Base-by-base conservation (phyloP, 2,888 invertebrate species). In the Stictocephala bisonia region DNA sequence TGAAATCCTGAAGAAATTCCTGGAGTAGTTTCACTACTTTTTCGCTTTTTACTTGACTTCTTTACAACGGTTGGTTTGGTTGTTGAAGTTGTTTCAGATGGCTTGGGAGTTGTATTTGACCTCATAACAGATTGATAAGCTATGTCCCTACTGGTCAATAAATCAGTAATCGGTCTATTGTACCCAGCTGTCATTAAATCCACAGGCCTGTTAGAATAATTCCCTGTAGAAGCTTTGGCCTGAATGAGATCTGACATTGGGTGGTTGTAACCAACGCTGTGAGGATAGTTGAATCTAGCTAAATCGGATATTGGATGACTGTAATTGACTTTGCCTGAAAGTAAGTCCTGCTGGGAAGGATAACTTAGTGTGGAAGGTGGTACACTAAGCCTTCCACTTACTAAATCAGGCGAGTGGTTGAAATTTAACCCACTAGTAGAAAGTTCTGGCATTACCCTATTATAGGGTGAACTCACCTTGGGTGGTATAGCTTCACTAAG, bases 1-100 rank as follows among this genome's bases (percentile, higher is more conserved):
- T 89, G 89, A 81, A 89, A 89, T 78, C 88, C 88, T 79, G 85
- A 80, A 53, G 83, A 83, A 22, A 83, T 74, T 35, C 82, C 82
- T 7, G 74, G 56, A 24, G 74, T 64, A 68, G 75, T 72, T n/a
- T 68, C 71, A 6, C 53, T 27, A 48, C 41, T 56, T n/a, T 72
- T 68, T 20, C 74, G 73, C 58, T 77, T 77, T 51, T 76, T 77
- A 27, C 26, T 68, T 35, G 72, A 51, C 50, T 73, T 75, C 60
- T 74, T 71, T n/a, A 72, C 40, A 4, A 71, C 67, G 20, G 71
- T 11, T 35, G 72, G 74, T n/a, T 71, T 56, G 1, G 72, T 20
- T 3, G 56, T 27, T 18, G 53, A 27, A 48, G 67, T 51, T 1
- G 74, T 31, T 53, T 72, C 74, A 9, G 31, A 50, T 20, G 58